These are phyloP conservation scores for Callithrix jacchus DNA, from an alignment of 2,113 vertebrate genomes.

Conservation along the genomic window DNA sequence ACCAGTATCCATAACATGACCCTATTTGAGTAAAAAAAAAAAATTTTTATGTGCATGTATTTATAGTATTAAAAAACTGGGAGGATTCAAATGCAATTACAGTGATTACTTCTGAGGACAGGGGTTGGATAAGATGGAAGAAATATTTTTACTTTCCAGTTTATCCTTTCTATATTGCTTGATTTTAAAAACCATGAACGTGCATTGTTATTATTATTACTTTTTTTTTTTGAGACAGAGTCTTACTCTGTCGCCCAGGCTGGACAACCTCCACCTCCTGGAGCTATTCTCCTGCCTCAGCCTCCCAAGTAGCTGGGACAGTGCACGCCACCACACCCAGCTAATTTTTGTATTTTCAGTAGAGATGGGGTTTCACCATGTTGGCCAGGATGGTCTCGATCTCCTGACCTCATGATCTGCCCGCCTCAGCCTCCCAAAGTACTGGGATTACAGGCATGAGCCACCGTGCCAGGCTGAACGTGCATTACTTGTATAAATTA, in stretches of 20 bases:
- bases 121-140: background rate
- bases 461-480: background rate
- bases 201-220: background rate
- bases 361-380: too few relatives aligned
- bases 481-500: background rate
- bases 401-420: too few relatives aligned
- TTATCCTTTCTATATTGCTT: background rate
- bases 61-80: background rate
- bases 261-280: too few relatives aligned
- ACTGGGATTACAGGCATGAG: too few relatives aligned
- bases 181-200: background rate
- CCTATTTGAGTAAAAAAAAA: background rate
- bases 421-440: too few relatives aligned
- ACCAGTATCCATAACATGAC: background rate
- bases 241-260: too few relatives aligned
- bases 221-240: too few relatives aligned
- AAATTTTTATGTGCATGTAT: background rate
- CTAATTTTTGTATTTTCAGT: too few relatives aligned
- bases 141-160: background rate
- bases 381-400: too few relatives aligned
- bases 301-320: too few relatives aligned
- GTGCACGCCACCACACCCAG: too few relatives aligned
- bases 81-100: background rate
- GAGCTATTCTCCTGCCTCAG: too few relatives aligned
- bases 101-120: background rate